These are phyloP conservation scores for Serranus cabrilla DNA, from an alignment of 2,797 vertebrate species.

Conservation along the genomic window DNA sequence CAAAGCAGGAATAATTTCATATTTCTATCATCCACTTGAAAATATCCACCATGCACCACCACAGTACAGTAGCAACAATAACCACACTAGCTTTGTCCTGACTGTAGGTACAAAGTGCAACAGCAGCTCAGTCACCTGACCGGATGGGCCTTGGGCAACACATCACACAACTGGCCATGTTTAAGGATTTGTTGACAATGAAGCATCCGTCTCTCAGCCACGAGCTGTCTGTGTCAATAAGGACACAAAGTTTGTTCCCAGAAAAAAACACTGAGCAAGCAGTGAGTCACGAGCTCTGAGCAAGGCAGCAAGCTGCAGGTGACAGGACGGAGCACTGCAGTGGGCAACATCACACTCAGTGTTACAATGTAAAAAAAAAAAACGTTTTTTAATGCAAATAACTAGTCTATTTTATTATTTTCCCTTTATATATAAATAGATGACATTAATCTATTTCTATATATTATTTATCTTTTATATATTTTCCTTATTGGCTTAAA, in stretches of 20 bases:
- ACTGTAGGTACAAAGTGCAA: constrained; percentile 4
- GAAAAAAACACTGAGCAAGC: constrained; percentile 12
- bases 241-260: constrained; percentile 32
- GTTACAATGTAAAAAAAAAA: no score
- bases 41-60: neutral
- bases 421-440: neutral
- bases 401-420: no score
- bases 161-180: constrained; percentile 17
- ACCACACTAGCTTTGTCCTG: neutral
- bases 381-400: no score
- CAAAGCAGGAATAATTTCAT: constrained; percentile 3
- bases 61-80: neutral
- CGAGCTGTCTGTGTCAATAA: constrained; percentile 23
- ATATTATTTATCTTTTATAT: neutral
- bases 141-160: constrained; percentile 11
- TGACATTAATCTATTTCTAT: neutral
- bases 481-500: neutral
- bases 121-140: constrained; percentile 19
- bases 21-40: neutral
- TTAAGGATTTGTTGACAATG: constrained; percentile 27
- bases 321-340: neutral
- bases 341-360: no score
- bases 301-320: neutral
- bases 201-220: constrained; percentile 38
- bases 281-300: neutral